Conservation (phyloP, 1,140 invertebrate genomes). For the Dendrolimus punctatus region DNA sequence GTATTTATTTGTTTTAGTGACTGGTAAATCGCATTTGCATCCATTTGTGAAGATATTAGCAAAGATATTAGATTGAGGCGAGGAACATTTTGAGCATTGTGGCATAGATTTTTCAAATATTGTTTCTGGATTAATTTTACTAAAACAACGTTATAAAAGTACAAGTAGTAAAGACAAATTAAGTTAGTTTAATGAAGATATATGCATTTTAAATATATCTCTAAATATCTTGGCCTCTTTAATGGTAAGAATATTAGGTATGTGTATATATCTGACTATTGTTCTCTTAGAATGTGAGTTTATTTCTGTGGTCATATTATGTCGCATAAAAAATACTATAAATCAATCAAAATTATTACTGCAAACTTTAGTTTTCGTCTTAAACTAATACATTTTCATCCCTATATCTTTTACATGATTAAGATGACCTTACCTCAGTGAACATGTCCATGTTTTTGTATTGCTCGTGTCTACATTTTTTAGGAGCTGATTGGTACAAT, state of each 20-base stretch:
- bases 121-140: slow-evolving; percentile 32
- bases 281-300: too few species aligned
- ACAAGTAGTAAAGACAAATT: too few species aligned
- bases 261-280: too few species aligned
- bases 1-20: slow-evolving; percentile 8
- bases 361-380: too few species aligned
- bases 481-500: slow-evolving; percentile 20
- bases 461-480: slow-evolving; percentile 24
- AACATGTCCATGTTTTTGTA: slow-evolving; percentile 33
- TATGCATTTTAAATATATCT: not conserved
- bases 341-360: too few species aligned
- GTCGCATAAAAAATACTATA: too few species aligned
- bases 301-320: too few species aligned
- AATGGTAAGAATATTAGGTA: too few species aligned
- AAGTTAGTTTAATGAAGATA: not conserved
- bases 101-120: slow-evolving; percentile 32
- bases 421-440: slow-evolving; percentile 22
- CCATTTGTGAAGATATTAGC: slow-evolving; percentile 26
- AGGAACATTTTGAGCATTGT: slow-evolving; percentile 29
- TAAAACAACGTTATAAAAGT: slow-evolving; percentile 18
- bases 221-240: not conserved
- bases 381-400: too few species aligned
- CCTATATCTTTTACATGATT: too few species aligned
- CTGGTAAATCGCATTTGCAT: slow-evolving; percentile 32
- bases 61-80: slow-evolving; percentile 13